phyloP scores from a whole-genome alignment of 2,797 vertebrate genomes.

The Rhynchotus rufescens region DNA sequence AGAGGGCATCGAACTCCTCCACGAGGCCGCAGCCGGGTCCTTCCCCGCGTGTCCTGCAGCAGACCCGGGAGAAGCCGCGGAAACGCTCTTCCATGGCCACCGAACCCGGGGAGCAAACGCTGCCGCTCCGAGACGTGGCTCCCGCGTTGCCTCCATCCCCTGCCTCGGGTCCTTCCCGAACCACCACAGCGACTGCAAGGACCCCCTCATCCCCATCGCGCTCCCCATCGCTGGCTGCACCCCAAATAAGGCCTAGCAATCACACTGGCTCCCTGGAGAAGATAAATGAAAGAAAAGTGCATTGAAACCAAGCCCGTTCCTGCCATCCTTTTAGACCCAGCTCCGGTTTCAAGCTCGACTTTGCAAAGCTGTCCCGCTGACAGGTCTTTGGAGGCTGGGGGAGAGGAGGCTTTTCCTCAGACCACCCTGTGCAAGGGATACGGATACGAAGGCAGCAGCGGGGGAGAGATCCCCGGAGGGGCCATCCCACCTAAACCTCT shows the following conservation, averaged over 20 bases:
- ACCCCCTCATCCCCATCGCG: too few species aligned
- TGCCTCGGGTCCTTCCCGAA: background rate
- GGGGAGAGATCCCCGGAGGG: background rate
- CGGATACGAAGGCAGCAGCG: background rate
- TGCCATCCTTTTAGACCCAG: background rate
- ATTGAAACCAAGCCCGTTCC: too few species aligned
- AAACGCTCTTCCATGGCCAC: background rate
- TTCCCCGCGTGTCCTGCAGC: background rate
- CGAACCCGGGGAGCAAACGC: background rate
- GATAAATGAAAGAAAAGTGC: too few species aligned
- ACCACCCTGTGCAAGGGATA: background rate
- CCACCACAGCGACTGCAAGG: too few species aligned
- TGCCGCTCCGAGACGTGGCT: background rate
- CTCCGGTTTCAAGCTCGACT: background rate
- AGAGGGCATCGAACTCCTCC: background rate
- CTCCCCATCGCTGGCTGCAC: too few species aligned
- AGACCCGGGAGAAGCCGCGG: background rate
- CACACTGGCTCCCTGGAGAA: too few species aligned
- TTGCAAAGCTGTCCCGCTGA: background rate
- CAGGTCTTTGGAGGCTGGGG: background rate
- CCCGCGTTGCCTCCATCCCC: background rate
- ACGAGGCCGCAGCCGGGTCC: background rate
- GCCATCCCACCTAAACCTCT: background rate
- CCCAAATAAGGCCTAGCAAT: too few species aligned
- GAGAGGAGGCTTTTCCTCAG: background rate